These are phyloP conservation scores for Hypsopygia costalis DNA, from an alignment of 2,888 invertebrate species.

Conservation along the genomic window DNA sequence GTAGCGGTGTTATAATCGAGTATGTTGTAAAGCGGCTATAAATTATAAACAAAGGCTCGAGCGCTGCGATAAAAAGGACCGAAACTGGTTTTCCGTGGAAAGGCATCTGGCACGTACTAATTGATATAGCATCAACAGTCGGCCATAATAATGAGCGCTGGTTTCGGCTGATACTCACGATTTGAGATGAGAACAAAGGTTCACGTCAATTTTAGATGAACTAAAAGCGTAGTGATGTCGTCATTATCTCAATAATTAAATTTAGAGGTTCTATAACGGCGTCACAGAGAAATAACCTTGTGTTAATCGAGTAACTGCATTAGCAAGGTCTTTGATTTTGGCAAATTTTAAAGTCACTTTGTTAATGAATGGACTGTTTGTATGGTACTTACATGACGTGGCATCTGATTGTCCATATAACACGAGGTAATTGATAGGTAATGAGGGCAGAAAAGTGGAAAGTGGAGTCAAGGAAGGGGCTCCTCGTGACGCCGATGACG, in stretches of 20 bases:
- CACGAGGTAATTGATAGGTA: not conserved
- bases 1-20: constrained; percentile 11
- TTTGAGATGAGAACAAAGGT: constrained; percentile 1
- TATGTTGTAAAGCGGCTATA: constrained; percentile 28
- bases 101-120: constrained; percentile 74
- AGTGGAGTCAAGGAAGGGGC: too few relatives aligned
- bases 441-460: too few relatives aligned
- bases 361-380: not conserved
- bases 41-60: constrained; percentile 51
- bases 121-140: constrained; percentile 65
- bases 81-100: constrained; percentile 67
- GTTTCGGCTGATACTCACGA: constrained; percentile 13
- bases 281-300: constrained; percentile 12
- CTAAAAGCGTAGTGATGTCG: constrained; percentile 5
- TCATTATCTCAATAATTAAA: not conserved
- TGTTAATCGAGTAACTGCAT: constrained; percentile 15
- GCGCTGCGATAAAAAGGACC: constrained; percentile 51
- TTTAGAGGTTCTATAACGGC: constrained; percentile 1
- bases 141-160: constrained; percentile 44
- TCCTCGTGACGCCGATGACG: too few relatives aligned
- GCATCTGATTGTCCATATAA: not conserved
- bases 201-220: constrained; percentile 5
- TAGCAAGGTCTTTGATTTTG: constrained; percentile 16
- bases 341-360: constrained; percentile 13
- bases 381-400: not conserved